A percentile compares a stretch with the other conserved stretches of the same genome.
Conservation (phyloP, 2,888 invertebrate genomes). For the Cephus rjabovi region DNA sequence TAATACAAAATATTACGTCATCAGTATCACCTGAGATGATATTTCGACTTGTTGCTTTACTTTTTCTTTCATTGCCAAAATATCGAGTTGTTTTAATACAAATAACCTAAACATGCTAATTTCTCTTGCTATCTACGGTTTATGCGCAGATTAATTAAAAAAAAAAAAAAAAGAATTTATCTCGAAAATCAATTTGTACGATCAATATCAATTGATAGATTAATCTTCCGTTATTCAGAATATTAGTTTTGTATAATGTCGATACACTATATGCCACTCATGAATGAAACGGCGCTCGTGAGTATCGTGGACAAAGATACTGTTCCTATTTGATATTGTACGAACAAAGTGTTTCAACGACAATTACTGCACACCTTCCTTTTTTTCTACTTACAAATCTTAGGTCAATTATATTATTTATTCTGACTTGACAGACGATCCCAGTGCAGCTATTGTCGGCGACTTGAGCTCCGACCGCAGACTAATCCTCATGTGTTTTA, state of each 20-base stretch:
- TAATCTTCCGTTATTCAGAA: not conserved
- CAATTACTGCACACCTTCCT: slow-evolving; percentile 13
- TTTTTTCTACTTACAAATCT: slow-evolving; percentile 20
- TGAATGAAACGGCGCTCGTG: no score
- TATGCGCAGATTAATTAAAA: no score
- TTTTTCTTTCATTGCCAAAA: slow-evolving; percentile 26
- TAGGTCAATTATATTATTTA: slow-evolving; percentile 21
- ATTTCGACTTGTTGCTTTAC: slow-evolving; percentile 2
- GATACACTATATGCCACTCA: no score
- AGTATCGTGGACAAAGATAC: not conserved
- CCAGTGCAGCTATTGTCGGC: slow-evolving; percentile 42
- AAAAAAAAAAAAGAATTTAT: slow-evolving; percentile 16
- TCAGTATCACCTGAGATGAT: slow-evolving; percentile 32
- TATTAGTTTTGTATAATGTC: no score
- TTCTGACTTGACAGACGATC: slow-evolving; percentile 16
- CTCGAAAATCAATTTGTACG: slow-evolving; percentile 31
- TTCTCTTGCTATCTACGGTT: slow-evolving; percentile 10
- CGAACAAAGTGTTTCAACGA: slow-evolving; percentile 24
- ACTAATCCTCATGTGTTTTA: slow-evolving; percentile 75
- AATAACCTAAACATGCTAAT: slow-evolving; percentile 26
- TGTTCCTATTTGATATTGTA: slow-evolving; percentile 19
- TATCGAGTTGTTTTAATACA: slow-evolving; percentile 23
- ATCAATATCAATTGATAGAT: slow-evolving; percentile 19
- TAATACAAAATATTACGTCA: slow-evolving; percentile 31
- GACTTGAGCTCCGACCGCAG: slow-evolving; percentile 73